Evolutionary conservation across 2,113 vertebrate genomes (phyloP).

Genomic region (Leucopternis melanops): DNA sequence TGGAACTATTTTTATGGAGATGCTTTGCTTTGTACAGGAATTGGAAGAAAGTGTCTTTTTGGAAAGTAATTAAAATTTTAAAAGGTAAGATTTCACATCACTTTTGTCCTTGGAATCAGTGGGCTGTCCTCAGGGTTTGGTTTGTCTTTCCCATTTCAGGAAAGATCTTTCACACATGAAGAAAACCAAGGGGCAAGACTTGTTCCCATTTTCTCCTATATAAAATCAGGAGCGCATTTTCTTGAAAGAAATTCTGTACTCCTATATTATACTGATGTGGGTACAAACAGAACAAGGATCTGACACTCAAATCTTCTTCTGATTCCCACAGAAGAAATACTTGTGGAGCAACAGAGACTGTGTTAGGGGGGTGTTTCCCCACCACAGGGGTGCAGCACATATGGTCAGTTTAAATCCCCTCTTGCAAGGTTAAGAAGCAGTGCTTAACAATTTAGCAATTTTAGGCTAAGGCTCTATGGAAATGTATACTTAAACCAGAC

Average conservation of each 20-base stretch:
- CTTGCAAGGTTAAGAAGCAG: neutral
- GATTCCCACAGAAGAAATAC: neutral
- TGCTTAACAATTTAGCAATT: neutral
- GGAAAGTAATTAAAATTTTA: neutral
- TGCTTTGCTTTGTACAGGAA: neutral
- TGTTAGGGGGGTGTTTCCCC: neutral
- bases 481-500: neutral
- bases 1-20: neutral
- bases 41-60: neutral
- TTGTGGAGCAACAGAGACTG: neutral
- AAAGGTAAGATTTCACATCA: neutral
- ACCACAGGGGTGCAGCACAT: rapidly evolving
- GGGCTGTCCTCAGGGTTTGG: neutral
- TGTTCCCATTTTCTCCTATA: neutral
- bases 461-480: neutral
- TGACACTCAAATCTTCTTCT: neutral
- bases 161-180: neutral
- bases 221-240: neutral
- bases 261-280: neutral
- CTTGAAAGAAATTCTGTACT: neutral
- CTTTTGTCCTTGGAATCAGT: neutral
- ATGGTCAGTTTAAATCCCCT: neutral
- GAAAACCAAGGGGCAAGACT: neutral
- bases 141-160: neutral
- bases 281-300: neutral